Evolutionary conservation across 2,888 invertebrate species (phyloP).

Genomic region (Proisotoma minuta): DNA sequence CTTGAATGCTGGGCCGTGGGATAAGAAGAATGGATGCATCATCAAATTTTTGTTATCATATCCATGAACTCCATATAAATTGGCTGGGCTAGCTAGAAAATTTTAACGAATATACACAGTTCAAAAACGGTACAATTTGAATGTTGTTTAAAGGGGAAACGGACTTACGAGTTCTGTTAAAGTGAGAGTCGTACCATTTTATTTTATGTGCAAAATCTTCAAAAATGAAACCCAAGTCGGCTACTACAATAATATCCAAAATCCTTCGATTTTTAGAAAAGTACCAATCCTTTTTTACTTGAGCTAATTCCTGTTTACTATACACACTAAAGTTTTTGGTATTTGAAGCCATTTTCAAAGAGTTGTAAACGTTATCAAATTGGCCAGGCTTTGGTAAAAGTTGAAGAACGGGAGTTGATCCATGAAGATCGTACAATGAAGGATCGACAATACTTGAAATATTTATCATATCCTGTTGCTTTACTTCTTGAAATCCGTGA

Average conservation of each 20-base stretch:
- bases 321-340: conserved; percentile 58
- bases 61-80: conserved; percentile 62
- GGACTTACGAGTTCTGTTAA: conserved; percentile 54
- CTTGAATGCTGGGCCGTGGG: conserved; percentile 63
- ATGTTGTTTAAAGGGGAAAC: conserved; percentile 10
- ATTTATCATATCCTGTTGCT: conserved; percentile 56
- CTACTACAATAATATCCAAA: conserved; percentile 61
- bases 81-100: conserved; percentile 52
- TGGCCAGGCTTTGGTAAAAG: conserved; percentile 58
- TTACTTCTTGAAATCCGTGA: conserved; percentile 65
- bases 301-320: conserved; percentile 54
- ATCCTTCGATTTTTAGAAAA: conserved; percentile 60
- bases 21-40: conserved; percentile 69
- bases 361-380: conserved; percentile 54
- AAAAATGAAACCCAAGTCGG: conserved; percentile 61
- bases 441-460: conserved; percentile 55
- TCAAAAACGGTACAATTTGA: conserved; percentile 6
- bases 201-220: conserved; percentile 55
- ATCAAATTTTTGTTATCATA: conserved; percentile 59
- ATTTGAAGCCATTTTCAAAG: conserved; percentile 52
- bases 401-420: conserved; percentile 59
- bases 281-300: conserved; percentile 58
- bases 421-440: conserved; percentile 55
- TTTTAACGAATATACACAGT: neutral
- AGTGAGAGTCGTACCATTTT: conserved; percentile 52